Base-by-base conservation (phyloP, 1,140 invertebrate genomes). In the Pachypsylla venusta region DNA sequence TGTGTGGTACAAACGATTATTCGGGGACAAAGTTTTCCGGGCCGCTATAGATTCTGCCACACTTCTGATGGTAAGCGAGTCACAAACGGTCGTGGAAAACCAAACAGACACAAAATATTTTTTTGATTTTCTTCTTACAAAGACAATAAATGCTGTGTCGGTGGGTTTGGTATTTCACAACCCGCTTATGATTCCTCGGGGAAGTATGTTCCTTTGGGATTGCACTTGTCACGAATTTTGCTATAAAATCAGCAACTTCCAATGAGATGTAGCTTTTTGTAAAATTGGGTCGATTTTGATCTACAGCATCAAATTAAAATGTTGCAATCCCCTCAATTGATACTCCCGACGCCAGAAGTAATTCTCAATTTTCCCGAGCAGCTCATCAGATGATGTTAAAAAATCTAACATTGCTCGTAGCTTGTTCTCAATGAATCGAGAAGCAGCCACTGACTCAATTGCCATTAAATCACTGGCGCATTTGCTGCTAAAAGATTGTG, bases 241-340 rank as follows among this genome's bases (percentile, higher is more conserved):
- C 30, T 61, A 71, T 70, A 54, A 70, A 72, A 16, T 60, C 24
- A 20, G 63, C 63, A 5, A 71, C 65, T 60, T 71, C 67, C 39
- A 42, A n/a, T n/a, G 57, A 20, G 27, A 53, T 2, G 58, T 22
- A 19, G 60, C 27, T 14, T 25, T 19, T 4, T 54, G 54, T 14
- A 61, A 39, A 25, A 64, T 30, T 13, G 63, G 65, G 5, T 60
- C 63, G 42, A 56, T 27, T 60, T 64, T 55, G 16, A 63, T 59
- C 61, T 60, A 66, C 13, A 63, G 35, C n/a, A 66, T 1, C n/a
- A 63, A 25, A 53, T 66, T 61, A 57, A 58, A 62, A 53, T 64
- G 61, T 42, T 60, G 59, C 24, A 40, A 26, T 20, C 61, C 62
- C 54, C 64, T 57, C 19, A 42, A 40, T 60, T 64, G 63, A 60